phyloP scores from a whole-genome alignment of 2,888 invertebrate species.

The Acleris emargana region DNA sequence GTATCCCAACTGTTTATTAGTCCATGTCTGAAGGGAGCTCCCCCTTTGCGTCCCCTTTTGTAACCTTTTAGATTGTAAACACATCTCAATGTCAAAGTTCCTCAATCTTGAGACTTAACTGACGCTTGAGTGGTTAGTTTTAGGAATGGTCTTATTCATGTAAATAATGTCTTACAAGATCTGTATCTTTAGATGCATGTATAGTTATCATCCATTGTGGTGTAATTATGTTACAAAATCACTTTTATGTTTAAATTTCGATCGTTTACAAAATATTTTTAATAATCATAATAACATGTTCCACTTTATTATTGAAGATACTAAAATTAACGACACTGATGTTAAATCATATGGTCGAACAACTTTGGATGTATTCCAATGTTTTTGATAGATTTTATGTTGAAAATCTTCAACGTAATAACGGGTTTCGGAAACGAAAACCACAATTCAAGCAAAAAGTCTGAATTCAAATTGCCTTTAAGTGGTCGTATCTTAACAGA shows the following conservation, averaged over 20 bases:
- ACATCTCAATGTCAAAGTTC: slow-evolving; percentile 48
- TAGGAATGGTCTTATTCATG: background rate
- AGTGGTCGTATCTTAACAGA: slow-evolving; percentile 22
- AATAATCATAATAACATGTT: too few relatives aligned
- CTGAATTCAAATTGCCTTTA: slow-evolving; percentile 31
- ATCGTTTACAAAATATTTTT: too few relatives aligned
- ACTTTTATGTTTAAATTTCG: background rate
- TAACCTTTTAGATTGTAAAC: slow-evolving; percentile 60
- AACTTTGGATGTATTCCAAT: slow-evolving; percentile 16
- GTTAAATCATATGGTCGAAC: slow-evolving; percentile 21
- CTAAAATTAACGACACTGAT: slow-evolving; percentile 6
- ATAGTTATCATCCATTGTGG: too few relatives aligned
- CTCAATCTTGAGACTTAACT: slow-evolving; percentile 6
- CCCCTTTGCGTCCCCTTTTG: slow-evolving; percentile 47
- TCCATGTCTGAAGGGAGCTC: slow-evolving; percentile 63
- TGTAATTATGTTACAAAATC: background rate
- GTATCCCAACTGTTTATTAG: slow-evolving; percentile 76
- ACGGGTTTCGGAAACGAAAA: slow-evolving; percentile 28
- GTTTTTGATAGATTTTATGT: slow-evolving; percentile 30
- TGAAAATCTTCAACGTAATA: slow-evolving; percentile 23
- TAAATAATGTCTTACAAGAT: background rate
- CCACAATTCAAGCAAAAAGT: slow-evolving; percentile 21
- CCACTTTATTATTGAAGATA: background rate
- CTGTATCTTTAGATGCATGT: background rate
- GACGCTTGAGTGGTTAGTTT: slow-evolving; percentile 13